A percentile compares a stretch with the other conserved stretches of the same genome.
Evolutionary conservation across 2,797 vertebrate genomes (phyloP).

Genomic region (Rachycentron canadum): DNA sequence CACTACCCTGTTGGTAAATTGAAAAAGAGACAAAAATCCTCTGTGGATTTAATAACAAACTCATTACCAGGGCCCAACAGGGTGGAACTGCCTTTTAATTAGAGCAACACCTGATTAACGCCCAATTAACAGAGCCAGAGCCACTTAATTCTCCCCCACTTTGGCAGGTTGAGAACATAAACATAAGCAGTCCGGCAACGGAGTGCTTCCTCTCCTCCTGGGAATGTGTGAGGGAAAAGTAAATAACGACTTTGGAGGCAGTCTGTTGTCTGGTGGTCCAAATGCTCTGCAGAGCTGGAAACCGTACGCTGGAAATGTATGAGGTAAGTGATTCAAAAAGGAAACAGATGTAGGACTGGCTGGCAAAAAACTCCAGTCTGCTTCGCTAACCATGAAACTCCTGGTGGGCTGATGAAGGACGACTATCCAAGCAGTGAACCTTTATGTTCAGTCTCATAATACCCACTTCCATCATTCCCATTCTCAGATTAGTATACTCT

Average conservation of each 20-base stretch:
- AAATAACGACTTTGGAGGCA: constrained; percentile 72
- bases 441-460: constrained; percentile 1
- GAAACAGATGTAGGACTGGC: constrained; percentile 46
- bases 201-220: constrained; percentile 59
- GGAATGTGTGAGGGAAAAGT: constrained; percentile 67
- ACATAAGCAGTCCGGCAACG: constrained; percentile 74
- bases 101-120: constrained; percentile 88
- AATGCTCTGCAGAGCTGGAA: constrained; percentile 48
- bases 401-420: constrained; percentile 38
- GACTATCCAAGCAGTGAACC: constrained; percentile 31
- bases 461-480: background rate
- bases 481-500: background rate
- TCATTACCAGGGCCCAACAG: constrained; percentile 87
- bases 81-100: constrained; percentile 89
- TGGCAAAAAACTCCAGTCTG: constrained; percentile 39
- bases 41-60: constrained; percentile 88
- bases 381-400: constrained; percentile 42
- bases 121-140: constrained; percentile 85
- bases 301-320: constrained; percentile 4
- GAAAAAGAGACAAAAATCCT: constrained; percentile 85
- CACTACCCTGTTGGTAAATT: constrained; percentile 84
- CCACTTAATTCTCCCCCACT: constrained; percentile 82
- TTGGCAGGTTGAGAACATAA: constrained; percentile 81
- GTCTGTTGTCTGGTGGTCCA: constrained; percentile 64
- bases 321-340: constrained; percentile 32